Base-by-base conservation (phyloP, 1,140 invertebrate species). In the Drosophila dunni region DNA sequence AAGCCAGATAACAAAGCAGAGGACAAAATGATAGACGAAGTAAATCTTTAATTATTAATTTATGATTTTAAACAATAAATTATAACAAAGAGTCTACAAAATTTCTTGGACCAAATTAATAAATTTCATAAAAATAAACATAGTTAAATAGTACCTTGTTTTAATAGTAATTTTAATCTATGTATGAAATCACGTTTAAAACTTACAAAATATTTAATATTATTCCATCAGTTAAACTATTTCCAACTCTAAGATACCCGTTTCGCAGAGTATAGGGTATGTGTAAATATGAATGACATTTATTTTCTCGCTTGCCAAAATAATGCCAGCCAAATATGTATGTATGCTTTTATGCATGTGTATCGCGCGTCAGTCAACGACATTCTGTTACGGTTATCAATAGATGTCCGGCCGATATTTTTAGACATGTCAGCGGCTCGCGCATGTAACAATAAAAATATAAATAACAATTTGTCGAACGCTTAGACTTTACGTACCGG, bases 381-480 rank as follows among this genome's bases (percentile, higher is more conserved):
- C 58, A 53, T 64, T 44, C 51, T 61, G 82, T 76, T 85, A 85
- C 51, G 64, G 82, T 76, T 85, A 85, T 85, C 82, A 85, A 75
- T 85, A 81, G 82, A 81, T 78, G 76, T 60, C 56, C 66, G 58
- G 57, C 69, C 42, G 51, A 17, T 84, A 81, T 84, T 81, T 81
- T 84, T 84, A 85, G 78, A 44, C 63, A 51, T 71, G 73, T 85
- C 78, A 78, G 66, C 61, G 56, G 42, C 53, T 69, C 56, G 65
- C 67, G 79, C 68, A 65, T 44, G 74, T 80, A 70, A 85, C 61
- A 84, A 80, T 64, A 78, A 81, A 58, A 80, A 81, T 51, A 33
- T 44, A 44, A 51, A 51, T 34, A 58, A 38, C 51, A 67, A 78
- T 74, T 72, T 50, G 54, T 61, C 69, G 38, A 68, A 24, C 24